Evolutionary conservation across 1,140 invertebrate species (phyloP).

Genomic region (Cotesia chilonis): DNA sequence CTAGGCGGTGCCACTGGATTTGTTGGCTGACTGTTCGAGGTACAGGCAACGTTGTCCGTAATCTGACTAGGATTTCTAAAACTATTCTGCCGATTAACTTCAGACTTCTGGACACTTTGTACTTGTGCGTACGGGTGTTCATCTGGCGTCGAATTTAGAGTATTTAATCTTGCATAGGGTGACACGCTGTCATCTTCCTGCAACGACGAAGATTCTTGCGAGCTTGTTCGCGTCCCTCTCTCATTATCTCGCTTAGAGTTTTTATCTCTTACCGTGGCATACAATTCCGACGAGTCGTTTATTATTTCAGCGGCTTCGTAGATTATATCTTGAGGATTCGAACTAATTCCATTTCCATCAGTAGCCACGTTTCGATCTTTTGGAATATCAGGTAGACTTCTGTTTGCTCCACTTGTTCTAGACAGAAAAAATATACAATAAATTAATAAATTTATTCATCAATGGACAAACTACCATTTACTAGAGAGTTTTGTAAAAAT

Average conservation of each 20-base stretch:
- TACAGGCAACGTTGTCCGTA: conserved; percentile 45
- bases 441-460: conserved; percentile 1
- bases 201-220: conserved; percentile 69
- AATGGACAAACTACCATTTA: not conserved
- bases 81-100: conserved; percentile 51
- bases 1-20: conserved; percentile 63
- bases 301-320: conserved; percentile 63
- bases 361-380: conserved; percentile 59
- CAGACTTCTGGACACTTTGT: conserved; percentile 62
- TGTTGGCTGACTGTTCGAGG: conserved; percentile 38
- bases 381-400: conserved; percentile 75
- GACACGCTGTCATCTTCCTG: conserved; percentile 69
- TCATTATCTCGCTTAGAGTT: conserved; percentile 43
- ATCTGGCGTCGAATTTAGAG: conserved; percentile 56
- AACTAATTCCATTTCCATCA: conserved; percentile 51
- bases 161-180: conserved; percentile 70
- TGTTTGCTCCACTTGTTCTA: conserved; percentile 66
- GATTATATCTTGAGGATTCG: conserved; percentile 56
- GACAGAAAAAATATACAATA: conserved; percentile 34
- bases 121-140: conserved; percentile 78
- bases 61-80: conserved; percentile 46
- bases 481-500: not conserved
- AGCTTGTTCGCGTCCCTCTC: conserved; percentile 64
- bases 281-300: conserved; percentile 72
- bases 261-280: conserved; percentile 74